phyloP scores from a whole-genome alignment of 1,140 invertebrate genomes.

The Parapsyche elsis region DNA sequence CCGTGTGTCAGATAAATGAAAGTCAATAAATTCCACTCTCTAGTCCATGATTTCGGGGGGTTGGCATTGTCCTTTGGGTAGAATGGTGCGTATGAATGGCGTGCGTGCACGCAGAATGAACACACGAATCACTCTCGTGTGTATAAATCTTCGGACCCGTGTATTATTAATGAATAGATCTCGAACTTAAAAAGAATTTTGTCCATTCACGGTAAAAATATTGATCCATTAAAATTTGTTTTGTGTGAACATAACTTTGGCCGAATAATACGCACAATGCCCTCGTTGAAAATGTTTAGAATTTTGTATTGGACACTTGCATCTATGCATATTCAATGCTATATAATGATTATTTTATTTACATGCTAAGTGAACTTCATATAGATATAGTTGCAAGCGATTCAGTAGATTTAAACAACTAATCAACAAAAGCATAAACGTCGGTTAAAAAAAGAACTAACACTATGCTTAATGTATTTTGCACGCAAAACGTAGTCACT shows the following conservation, averaged over 20 bases:
- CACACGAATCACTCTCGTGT: conserved; percentile 23
- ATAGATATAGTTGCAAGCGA: too few species aligned
- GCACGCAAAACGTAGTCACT: too few species aligned
- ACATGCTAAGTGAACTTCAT: too few species aligned
- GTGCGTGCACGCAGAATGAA: conserved; percentile 35
- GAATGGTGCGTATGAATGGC: conserved; percentile 17
- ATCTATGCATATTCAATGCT: too few species aligned
- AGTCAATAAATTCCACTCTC: conserved; percentile 49
- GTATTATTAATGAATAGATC: neutral
- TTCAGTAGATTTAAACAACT: too few species aligned
- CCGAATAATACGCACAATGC: neutral
- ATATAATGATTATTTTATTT: too few species aligned
- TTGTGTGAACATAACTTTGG: conserved; percentile 52
- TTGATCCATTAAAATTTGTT: conserved; percentile 54
- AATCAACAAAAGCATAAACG: too few species aligned
- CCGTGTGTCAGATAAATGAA: conserved; percentile 37
- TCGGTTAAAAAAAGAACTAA: too few species aligned
- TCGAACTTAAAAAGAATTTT: neutral
- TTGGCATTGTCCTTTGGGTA: neutral
- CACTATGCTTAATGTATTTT: too few species aligned
- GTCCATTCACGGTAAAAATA: conserved; percentile 31
- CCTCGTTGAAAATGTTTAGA: too few species aligned
- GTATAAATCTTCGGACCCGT: neutral
- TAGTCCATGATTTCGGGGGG: neutral
- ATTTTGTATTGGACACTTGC: too few species aligned